Percentiles rank a stretch among this genome's conserved stretches.
These are phyloP conservation scores for Tortrix viridana DNA, from an alignment of 2,888 invertebrate species.

Conservation along the genomic window DNA sequence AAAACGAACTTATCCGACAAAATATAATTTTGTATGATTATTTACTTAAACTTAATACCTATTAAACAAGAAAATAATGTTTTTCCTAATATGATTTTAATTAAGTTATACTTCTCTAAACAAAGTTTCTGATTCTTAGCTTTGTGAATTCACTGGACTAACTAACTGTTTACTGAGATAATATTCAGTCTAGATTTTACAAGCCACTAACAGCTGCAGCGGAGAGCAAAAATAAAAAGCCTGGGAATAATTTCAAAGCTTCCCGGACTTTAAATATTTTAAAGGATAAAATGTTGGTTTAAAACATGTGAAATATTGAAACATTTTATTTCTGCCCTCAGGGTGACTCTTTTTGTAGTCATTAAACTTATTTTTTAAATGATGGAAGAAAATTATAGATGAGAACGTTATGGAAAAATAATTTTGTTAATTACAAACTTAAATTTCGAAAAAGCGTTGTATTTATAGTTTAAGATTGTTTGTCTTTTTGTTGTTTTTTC, in stretches of 20 bases:
- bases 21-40: no score
- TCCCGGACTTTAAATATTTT: conserved; percentile 9
- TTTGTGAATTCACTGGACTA: neutral
- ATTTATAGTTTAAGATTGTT: no score
- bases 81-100: no score
- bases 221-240: conserved; percentile 5
- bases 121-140: no score
- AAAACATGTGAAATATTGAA: conserved; percentile 28
- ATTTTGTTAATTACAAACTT: no score
- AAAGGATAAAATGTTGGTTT: conserved; percentile 19
- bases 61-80: no score
- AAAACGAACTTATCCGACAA: no score
- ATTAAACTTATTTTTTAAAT: conserved; percentile 21
- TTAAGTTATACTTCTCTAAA: no score
- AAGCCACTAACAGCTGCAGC: neutral
- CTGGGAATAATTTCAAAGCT: neutral
- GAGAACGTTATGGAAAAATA: neutral
- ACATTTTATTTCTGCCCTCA: conserved; percentile 18
- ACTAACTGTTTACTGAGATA: neutral
- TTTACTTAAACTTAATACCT: no score
- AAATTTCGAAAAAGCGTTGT: no score
- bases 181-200: neutral
- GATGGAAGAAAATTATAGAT: conserved; percentile 6
- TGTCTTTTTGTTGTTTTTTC: no score
- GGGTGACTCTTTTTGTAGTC: conserved; percentile 28